phyloP scores from a whole-genome alignment of 2,113 vertebrate genomes.

The Hypanus sabinus region DNA sequence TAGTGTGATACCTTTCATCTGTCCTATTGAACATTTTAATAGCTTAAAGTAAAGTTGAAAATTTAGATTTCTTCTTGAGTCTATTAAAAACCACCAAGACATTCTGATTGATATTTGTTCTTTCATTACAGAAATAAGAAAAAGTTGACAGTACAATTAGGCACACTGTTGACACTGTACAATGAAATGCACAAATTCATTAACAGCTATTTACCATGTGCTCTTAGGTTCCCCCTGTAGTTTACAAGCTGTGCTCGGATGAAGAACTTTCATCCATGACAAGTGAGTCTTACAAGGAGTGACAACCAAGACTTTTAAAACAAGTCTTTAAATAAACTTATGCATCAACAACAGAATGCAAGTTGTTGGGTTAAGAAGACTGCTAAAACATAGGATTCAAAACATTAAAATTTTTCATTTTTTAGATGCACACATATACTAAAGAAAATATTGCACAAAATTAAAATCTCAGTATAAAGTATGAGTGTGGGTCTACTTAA shows the following conservation, averaged over 20 bases:
- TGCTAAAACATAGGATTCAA: conserved; percentile 63
- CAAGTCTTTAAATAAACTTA: conserved; percentile 86
- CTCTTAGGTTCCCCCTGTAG: conserved; percentile 59
- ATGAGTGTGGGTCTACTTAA: conserved; percentile 33
- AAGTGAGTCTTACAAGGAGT: conserved; percentile 58
- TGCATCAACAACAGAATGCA: conserved; percentile 75
- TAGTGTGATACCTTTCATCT: conserved; percentile 80
- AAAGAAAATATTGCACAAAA: conserved; percentile 94
- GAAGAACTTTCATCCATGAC: conserved; percentile 54
- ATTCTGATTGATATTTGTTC: conserved; percentile 65
- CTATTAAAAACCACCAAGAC: conserved; percentile 71
- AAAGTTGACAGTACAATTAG: conserved; percentile 82
- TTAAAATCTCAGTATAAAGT: conserved; percentile 58
- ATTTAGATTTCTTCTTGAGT: conserved; percentile 66
- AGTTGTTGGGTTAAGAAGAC: conserved; percentile 62
- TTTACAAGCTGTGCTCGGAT: conserved; percentile 54
- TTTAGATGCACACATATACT: conserved; percentile 85
- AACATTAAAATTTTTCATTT: conserved; percentile 72
- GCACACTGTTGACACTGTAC: conserved; percentile 96
- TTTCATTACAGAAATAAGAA: conserved; percentile 59
- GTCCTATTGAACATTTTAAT: conserved; percentile 74
- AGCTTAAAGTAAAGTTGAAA: conserved; percentile 80
- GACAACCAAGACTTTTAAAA: conserved; percentile 89
- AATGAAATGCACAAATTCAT: conserved; percentile 83
- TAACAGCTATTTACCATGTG: conserved; percentile 64